These are phyloP conservation scores for Periophthalmodon schlosseri DNA, from an alignment of 2,113 vertebrate species.

Conservation along the genomic window DNA sequence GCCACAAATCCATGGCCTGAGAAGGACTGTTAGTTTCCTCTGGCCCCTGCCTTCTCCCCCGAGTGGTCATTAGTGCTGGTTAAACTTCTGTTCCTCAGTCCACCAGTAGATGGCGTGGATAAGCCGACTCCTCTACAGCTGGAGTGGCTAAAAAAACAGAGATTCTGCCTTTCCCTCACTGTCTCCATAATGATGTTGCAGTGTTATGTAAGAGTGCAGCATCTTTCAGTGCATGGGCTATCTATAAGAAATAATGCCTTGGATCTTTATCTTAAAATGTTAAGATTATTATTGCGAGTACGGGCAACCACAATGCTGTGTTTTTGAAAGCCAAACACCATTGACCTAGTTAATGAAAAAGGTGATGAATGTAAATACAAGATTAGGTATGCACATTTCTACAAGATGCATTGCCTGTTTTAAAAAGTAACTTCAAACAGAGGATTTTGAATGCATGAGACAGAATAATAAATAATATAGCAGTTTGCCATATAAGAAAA, in stretches of 20 bases:
- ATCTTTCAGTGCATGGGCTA: conserved; percentile 66
- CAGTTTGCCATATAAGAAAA: too few species aligned
- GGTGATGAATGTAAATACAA: conserved; percentile 78
- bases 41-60: conserved; percentile 43
- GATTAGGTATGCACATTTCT: conserved; percentile 74
- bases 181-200: conserved; percentile 75
- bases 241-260: conserved; percentile 67
- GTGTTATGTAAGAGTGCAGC: conserved; percentile 78
- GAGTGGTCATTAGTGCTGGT: conserved; percentile 63
- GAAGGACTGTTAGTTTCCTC: conserved; percentile 42
- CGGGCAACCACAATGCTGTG: conserved; percentile 39
- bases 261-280: conserved; percentile 63
- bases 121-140: conserved; percentile 56
- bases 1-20: conserved; percentile 45
- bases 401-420: conserved; percentile 58
- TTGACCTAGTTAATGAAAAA: conserved; percentile 79
- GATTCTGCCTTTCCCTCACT: conserved; percentile 46
- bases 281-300: conserved; percentile 51
- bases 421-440: conserved; percentile 11
- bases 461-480: neutral
- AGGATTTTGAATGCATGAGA: conserved; percentile 61
- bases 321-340: conserved; percentile 68
- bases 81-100: conserved; percentile 40
- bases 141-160: conserved; percentile 38
- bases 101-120: conserved; percentile 79